Evolutionary conservation across 2,888 invertebrate species (phyloP).

Genomic region (Aquatica leii): DNA sequence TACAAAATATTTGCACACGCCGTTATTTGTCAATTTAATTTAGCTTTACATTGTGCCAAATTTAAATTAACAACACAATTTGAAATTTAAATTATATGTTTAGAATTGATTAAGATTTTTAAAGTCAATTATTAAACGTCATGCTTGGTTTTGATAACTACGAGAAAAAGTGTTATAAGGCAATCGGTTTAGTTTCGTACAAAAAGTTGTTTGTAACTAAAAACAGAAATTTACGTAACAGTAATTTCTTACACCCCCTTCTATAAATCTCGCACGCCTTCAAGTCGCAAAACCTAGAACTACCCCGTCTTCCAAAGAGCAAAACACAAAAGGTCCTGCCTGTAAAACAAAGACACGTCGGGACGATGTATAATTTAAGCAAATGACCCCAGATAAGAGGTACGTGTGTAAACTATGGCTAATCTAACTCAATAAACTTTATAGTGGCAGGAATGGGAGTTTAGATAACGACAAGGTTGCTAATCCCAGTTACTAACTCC

Average conservation of each 20-base stretch:
- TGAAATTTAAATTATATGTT: no score
- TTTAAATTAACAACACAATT: no score
- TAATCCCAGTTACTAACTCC: conserved; percentile 58
- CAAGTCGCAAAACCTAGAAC: conserved; percentile 37
- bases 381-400: conserved; percentile 61
- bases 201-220: conserved; percentile 3
- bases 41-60: no score
- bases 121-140: no score
- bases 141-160: no score
- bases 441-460: conserved; percentile 62
- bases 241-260: conserved; percentile 49
- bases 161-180: no score
- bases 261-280: conserved; percentile 52
- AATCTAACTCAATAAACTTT: conserved; percentile 64
- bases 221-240: conserved; percentile 23
- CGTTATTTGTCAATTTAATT: no score
- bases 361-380: conserved; percentile 59
- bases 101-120: no score
- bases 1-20: no score
- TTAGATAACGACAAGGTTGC: conserved; percentile 61
- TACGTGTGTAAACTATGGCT: conserved; percentile 63
- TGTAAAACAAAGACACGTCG: conserved; percentile 58
- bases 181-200: no score
- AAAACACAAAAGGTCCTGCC: conserved; percentile 53
- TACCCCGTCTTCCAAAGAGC: conserved; percentile 49